These are phyloP conservation scores for Toxotes jaculatrix DNA, from an alignment of 2,113 vertebrate genomes.

Conservation along the genomic window DNA sequence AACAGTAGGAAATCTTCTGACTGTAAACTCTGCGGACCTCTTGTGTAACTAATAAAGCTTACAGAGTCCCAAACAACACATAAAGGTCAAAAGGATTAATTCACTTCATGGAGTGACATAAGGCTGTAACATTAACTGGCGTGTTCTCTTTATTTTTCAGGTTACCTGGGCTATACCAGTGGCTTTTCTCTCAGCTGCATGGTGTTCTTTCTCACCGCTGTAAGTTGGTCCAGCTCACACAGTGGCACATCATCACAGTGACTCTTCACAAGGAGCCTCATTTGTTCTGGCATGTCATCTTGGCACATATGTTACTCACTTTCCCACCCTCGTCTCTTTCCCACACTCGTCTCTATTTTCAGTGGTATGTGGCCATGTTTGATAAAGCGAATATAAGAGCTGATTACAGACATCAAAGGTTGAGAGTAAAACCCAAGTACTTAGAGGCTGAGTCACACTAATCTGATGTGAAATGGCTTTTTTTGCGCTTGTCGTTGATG, in stretches of 20 bases:
- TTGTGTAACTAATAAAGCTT: conserved; percentile 5
- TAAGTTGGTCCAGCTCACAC: conserved; percentile 80
- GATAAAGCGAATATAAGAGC: conserved; percentile 47
- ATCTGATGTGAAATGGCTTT: conserved; percentile 42
- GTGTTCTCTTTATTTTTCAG: conserved; percentile 76
- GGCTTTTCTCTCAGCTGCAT: conserved; percentile 99
- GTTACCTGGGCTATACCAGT: conserved; percentile 96
- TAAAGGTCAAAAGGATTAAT: background rate
- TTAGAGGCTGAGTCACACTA: conserved; percentile 31
- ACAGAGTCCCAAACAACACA: background rate
- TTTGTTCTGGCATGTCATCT: conserved; percentile 46
- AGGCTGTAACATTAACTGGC: background rate
- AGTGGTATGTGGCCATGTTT: conserved; percentile 40
- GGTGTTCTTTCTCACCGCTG: conserved; percentile 95
- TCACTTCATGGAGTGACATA: background rate
- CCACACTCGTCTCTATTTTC: conserved; percentile 37
- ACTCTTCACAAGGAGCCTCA: conserved; percentile 26
- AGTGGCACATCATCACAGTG: conserved; percentile 37
- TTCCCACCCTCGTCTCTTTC: conserved; percentile 42
- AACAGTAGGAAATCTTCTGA: conserved; percentile 1
- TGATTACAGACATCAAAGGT: conserved; percentile 45
- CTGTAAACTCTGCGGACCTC: background rate
- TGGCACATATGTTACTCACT: conserved; percentile 29
- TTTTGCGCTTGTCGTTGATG: conserved; percentile 6
- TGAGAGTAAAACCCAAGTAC: conserved; percentile 21